Percentiles rank a stretch among this genome's conserved stretches.
These are phyloP conservation scores for Sinohyriopsis cumingii DNA, from an alignment of 2,888 invertebrate genomes.

Conservation along the genomic window DNA sequence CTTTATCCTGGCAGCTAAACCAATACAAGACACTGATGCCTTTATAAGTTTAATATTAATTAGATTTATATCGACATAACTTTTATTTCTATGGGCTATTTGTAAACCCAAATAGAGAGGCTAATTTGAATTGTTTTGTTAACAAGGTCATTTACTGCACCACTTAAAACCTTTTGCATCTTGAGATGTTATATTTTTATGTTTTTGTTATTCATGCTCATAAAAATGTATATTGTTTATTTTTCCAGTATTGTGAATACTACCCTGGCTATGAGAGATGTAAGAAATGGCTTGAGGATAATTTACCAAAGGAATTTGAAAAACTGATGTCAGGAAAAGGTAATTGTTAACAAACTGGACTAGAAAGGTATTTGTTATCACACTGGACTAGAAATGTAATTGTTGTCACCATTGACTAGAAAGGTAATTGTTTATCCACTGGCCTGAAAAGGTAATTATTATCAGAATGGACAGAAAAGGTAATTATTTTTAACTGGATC, in stretches of 20 bases:
- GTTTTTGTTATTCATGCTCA: neutral
- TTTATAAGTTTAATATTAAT: too few species aligned
- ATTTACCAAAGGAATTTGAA: constrained; percentile 94
- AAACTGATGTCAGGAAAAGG: constrained; percentile 79
- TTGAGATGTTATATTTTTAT: too few species aligned
- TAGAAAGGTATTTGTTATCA: neutral
- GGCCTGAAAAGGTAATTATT: neutral
- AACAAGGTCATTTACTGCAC: too few species aligned
- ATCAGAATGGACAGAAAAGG: too few species aligned
- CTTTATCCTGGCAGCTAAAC: too few species aligned
- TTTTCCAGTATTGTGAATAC: constrained; percentile 92
- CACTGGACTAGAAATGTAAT: neutral
- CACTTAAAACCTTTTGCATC: too few species aligned
- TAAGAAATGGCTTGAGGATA: constrained; percentile 95
- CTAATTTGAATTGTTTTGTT: too few species aligned
- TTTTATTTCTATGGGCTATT: too few species aligned
- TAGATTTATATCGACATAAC: too few species aligned
- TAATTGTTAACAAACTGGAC: constrained; percentile 10
- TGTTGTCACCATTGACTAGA: neutral
- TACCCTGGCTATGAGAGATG: constrained; percentile 98
- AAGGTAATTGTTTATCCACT: neutral
- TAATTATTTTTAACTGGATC: too few species aligned
- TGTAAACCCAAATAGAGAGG: too few species aligned
- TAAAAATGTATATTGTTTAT: neutral
- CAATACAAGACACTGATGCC: too few species aligned